Percentiles rank a stretch among this genome's conserved stretches.
phyloP scores from a whole-genome alignment of 2,113 vertebrate genomes.

The Sisor rabdophorus region DNA sequence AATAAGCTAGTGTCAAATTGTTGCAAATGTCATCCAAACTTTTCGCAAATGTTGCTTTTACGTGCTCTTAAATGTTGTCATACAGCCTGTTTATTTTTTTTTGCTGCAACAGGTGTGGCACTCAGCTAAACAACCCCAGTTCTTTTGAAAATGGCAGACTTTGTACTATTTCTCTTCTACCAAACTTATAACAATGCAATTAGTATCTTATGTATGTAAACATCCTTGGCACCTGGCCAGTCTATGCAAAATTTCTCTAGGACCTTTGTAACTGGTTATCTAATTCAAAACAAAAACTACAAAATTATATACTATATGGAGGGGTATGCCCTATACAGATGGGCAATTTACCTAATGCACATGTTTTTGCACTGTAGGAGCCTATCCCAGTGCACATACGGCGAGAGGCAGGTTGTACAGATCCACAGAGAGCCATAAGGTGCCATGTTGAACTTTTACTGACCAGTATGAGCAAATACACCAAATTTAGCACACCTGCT shows the following conservation, averaged over 20 bases:
- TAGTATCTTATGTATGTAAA: not conserved
- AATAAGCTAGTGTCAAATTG: not conserved
- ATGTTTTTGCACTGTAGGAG: too few species aligned
- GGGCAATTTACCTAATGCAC: too few species aligned
- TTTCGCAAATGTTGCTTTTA: not conserved
- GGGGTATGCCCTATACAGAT: too few species aligned
- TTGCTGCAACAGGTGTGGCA: too few species aligned
- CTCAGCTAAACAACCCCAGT: too few species aligned
- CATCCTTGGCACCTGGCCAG: not conserved
- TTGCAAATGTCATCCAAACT: slow-evolving; percentile 3
- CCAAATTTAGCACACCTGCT: too few species aligned
- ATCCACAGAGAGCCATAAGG: too few species aligned
- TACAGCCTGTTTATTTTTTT: not conserved
- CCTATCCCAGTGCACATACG: too few species aligned
- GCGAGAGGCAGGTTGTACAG: too few species aligned
- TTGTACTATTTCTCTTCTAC: not conserved
- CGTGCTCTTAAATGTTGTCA: not conserved
- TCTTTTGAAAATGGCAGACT: not conserved
- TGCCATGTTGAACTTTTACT: too few species aligned
- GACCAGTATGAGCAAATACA: too few species aligned
- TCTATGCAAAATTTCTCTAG: not conserved
- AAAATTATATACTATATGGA: too few species aligned
- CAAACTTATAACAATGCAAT: not conserved
- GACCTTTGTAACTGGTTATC: not conserved
- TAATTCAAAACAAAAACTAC: not conserved